phyloP scores from a whole-genome alignment of 1,140 invertebrate genomes.

The Rhopalosiphum padi region DNA sequence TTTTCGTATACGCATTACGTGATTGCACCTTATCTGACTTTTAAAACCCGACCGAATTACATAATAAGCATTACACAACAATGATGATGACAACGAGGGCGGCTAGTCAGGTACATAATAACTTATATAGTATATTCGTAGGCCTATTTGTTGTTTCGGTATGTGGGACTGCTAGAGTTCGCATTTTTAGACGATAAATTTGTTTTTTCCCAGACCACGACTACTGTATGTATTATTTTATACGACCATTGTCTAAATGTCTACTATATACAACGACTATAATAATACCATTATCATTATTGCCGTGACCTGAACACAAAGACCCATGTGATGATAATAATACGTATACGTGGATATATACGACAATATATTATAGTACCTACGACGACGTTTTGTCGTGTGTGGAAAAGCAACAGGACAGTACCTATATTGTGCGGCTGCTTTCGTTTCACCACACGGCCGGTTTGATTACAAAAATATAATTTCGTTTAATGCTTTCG shows the following conservation, averaged over 20 bases:
- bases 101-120: background rate
- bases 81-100: too few species aligned
- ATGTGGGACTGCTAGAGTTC: background rate
- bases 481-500: background rate
- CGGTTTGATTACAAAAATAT: background rate
- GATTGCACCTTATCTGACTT: background rate
- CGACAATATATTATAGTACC: background rate
- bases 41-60: background rate
- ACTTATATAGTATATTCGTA: background rate
- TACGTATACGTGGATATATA: background rate
- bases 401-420: background rate
- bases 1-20: background rate
- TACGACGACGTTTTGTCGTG: background rate
- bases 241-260: background rate
- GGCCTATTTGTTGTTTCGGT: background rate
- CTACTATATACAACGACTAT: background rate
- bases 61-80: background rate
- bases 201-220: background rate
- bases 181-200: background rate
- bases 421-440: background rate
- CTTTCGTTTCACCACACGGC: background rate
- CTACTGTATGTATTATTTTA: conserved; percentile 1
- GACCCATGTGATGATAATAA: conserved; percentile 16
- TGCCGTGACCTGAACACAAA: background rate
- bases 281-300: background rate